A percentile compares a stretch with the other conserved stretches of the same genome.
phyloP scores from a whole-genome alignment of 2,113 vertebrate species.

The Poeciliopsis retropinna region DNA sequence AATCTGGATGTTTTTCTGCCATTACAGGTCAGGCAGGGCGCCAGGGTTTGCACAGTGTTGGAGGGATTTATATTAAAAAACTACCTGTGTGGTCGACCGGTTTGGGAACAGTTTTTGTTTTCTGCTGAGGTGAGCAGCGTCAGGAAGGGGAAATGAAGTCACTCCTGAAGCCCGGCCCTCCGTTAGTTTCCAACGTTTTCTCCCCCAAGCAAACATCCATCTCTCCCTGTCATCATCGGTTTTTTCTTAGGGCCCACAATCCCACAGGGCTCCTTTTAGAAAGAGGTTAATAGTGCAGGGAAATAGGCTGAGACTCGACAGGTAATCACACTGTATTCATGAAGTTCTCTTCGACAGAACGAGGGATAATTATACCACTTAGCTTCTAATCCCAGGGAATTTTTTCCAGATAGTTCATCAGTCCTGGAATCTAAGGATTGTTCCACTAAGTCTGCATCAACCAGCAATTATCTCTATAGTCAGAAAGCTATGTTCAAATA shows the following conservation, averaged over 20 bases:
- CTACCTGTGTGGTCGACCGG: conserved; percentile 42
- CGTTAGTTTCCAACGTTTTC: conserved; percentile 42
- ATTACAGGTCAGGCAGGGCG: conserved; percentile 6
- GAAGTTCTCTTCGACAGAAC: conserved; percentile 27
- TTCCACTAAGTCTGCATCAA: neutral
- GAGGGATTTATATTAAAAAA: conserved; percentile 8
- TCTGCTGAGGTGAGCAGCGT: conserved; percentile 17
- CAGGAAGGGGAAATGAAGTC: conserved; percentile 44
- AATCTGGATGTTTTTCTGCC: conserved; percentile 3
- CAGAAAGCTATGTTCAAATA: too few species aligned
- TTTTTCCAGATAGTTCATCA: neutral
- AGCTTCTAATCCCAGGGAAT: conserved; percentile 27
- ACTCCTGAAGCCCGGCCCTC: conserved; percentile 34
- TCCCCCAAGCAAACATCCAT: conserved; percentile 55
- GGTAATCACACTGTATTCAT: conserved; percentile 28
- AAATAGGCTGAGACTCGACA: conserved; percentile 32
- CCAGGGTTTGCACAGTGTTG: neutral
- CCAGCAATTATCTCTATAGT: neutral
- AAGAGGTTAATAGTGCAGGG: conserved; percentile 38
- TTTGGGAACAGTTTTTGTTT: conserved; percentile 28
- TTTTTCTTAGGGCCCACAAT: conserved; percentile 22
- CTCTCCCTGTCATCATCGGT: conserved; percentile 46
- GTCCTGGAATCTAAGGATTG: neutral
- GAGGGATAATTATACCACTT: conserved; percentile 18
- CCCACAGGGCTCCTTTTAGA: conserved; percentile 38